Percentiles rank a stretch among this genome's conserved stretches.
Conservation (phyloP, 2,888 invertebrate species). For the Epirrhoe alternata region DNA sequence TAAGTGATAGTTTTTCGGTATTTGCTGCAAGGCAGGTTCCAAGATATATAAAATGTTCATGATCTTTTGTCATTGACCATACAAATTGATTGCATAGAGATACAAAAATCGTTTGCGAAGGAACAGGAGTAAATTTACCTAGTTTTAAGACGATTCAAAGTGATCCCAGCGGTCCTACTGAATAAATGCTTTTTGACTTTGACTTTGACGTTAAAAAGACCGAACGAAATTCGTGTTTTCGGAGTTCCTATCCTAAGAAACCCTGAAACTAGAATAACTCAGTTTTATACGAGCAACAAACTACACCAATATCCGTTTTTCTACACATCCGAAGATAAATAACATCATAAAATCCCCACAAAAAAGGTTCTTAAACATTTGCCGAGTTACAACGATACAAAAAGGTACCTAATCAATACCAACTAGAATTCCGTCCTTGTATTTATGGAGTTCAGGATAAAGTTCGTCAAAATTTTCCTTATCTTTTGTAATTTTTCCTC, state of each 20-base stretch:
- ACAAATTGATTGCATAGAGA: too few species aligned
- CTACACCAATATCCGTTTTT: slow-evolving; percentile 24
- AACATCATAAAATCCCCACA: slow-evolving; percentile 24
- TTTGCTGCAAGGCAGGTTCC: too few species aligned
- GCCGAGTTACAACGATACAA: slow-evolving; percentile 15
- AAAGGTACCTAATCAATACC: slow-evolving; percentile 28
- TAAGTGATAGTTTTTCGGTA: too few species aligned
- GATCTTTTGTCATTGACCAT: too few species aligned
- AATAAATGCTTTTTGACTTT: too few species aligned
- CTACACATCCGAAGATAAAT: slow-evolving; percentile 19
- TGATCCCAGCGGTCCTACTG: too few species aligned
- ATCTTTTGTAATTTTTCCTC: slow-evolving; percentile 21
- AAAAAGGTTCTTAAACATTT: slow-evolving; percentile 20
- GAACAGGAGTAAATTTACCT: too few species aligned
- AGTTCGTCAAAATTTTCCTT: slow-evolving; percentile 29
- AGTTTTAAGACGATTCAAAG: too few species aligned
- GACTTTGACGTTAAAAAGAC: too few species aligned
- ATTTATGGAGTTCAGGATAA: slow-evolving; percentile 20
- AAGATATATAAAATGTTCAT: too few species aligned
- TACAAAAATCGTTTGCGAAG: too few species aligned
- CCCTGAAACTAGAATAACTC: background rate
- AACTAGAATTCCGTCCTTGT: slow-evolving; percentile 30
- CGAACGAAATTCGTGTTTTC: background rate
- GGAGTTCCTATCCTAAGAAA: background rate
- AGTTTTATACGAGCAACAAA: slow-evolving; percentile 18